phyloP scores from a whole-genome alignment of 2,888 invertebrate species.

The Standfussiana lucernea region DNA sequence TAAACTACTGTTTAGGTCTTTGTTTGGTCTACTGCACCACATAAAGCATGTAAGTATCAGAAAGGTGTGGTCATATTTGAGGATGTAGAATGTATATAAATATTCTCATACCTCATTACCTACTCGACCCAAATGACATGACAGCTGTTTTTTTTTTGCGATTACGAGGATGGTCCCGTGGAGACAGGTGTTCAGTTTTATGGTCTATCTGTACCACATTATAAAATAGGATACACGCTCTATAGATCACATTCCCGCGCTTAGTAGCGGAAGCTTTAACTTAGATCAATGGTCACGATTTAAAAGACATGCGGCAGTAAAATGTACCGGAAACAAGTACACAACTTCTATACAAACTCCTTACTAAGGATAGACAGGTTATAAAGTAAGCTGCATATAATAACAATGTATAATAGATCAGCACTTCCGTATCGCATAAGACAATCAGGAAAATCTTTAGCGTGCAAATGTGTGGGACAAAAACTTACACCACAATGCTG shows the following conservation, averaged over 20 bases:
- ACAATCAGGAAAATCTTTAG: constrained; percentile 50
- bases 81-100: no score
- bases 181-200: no score
- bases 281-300: constrained; percentile 40
- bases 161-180: no score
- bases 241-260: constrained; percentile 3
- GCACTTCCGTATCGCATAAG: constrained; percentile 46
- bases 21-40: background rate
- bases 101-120: no score
- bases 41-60: background rate
- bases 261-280: constrained; percentile 44
- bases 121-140: no score
- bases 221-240: background rate
- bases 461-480: constrained; percentile 9
- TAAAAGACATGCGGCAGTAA: constrained; percentile 56
- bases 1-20: background rate
- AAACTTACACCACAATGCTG: background rate
- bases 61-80: background rate
- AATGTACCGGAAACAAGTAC: constrained; percentile 43
- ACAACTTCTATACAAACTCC: constrained; percentile 40
- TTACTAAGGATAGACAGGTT: constrained; percentile 41
- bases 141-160: no score
- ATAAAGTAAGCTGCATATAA: constrained; percentile 29
- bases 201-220: background rate
- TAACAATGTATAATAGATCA: constrained; percentile 49